Evolutionary conservation across 1,140 invertebrate genomes (phyloP).

Genomic region (Drosophila persimilis): DNA sequence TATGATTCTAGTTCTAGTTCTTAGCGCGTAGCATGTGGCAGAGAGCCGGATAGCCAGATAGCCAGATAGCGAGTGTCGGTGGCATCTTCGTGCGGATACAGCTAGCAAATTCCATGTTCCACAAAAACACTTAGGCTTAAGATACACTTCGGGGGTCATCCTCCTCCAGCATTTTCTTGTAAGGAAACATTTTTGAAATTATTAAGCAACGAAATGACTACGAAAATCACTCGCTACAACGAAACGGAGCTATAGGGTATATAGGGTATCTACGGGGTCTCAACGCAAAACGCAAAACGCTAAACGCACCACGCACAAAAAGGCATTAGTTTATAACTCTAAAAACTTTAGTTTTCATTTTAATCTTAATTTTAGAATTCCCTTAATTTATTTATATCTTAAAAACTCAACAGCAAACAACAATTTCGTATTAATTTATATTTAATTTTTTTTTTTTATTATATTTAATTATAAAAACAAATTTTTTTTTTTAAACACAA

Average conservation of each 20-base stretch:
- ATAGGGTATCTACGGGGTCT: too few relatives aligned
- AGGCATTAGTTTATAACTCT: too few relatives aligned
- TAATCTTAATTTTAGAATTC: conserved; percentile 36
- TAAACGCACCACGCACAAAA: too few relatives aligned
- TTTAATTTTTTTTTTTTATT: conserved; percentile 47
- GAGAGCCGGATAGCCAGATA: conserved; percentile 43
- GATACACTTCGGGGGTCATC: conserved; percentile 4
- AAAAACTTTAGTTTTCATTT: conserved; percentile 21
- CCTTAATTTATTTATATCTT: conserved; percentile 60
- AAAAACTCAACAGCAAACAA: conserved; percentile 56
- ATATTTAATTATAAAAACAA: conserved; percentile 33
- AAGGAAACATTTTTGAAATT: conserved; percentile 49
- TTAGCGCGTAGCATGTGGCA: conserved; percentile 28
- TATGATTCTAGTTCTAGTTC: conserved; percentile 1
- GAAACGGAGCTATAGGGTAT: conserved; percentile 4
- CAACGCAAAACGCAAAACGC: too few relatives aligned
- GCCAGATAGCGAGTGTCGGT: conserved; percentile 11
- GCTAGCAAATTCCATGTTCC: conserved; percentile 81
- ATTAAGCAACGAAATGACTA: conserved; percentile 34
- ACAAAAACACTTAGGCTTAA: conserved; percentile 58
- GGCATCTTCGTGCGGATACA: conserved; percentile 58
- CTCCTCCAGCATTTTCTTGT: conserved; percentile 39
- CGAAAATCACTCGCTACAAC: conserved; percentile 30
- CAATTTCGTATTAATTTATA: conserved; percentile 77
- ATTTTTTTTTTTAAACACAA: conserved; percentile 30